Conservation (phyloP, 2,888 invertebrate species). For the Hirtodrosophila confusa region DNA sequence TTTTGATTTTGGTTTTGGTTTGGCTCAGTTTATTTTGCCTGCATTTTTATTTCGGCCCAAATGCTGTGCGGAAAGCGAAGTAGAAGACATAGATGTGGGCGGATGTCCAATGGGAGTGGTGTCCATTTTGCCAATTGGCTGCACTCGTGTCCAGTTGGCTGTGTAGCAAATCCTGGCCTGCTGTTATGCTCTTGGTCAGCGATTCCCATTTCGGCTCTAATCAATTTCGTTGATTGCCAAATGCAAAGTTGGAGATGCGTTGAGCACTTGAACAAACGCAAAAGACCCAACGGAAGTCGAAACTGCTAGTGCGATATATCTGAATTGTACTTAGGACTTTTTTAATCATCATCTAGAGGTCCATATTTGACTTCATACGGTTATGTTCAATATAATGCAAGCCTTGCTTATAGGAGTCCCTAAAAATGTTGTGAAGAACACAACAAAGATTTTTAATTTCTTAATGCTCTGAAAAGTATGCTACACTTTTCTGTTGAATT, state of each 20-base stretch:
- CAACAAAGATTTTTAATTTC: no score
- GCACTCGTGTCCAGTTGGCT: constrained; percentile 50
- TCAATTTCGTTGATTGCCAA: constrained; percentile 75
- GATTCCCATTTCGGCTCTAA: constrained; percentile 48
- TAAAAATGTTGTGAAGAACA: no score
- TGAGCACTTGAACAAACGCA: constrained; percentile 11
- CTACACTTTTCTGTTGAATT: no score
- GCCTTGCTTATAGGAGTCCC: no score
- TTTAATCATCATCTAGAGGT: no score
- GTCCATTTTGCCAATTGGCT: constrained; percentile 68
- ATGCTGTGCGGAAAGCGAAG: constrained; percentile 3
- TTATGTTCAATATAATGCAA: no score
- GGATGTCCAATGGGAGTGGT: constrained; percentile 10
- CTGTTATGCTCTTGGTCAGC: constrained; percentile 10
- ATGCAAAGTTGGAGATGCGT: constrained; percentile 42
- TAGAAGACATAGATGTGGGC: constrained; percentile 4
- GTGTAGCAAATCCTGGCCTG: constrained; percentile 40
- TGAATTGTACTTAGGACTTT: no score
- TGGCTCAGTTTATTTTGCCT: constrained; percentile 54
- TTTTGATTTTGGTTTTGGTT: constrained; percentile 54
- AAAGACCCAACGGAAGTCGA: background rate
- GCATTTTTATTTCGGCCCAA: constrained; percentile 12
- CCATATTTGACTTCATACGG: no score
- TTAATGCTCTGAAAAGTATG: no score
- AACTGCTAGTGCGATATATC: background rate